Evolutionary conservation across 1,140 invertebrate genomes (phyloP).

Genomic region (Zaprionus africanus): DNA sequence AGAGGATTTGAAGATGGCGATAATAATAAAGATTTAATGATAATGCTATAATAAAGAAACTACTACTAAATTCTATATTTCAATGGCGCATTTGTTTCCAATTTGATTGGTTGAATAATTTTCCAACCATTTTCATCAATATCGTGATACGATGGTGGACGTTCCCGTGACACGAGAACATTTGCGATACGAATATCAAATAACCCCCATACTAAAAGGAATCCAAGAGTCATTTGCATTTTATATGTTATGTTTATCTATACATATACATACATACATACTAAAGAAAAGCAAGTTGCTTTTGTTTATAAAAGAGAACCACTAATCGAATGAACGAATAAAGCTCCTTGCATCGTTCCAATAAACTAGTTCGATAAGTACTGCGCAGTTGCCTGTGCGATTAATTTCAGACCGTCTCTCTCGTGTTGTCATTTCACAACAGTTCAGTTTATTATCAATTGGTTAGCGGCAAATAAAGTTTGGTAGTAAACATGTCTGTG

Average conservation of each 20-base stretch:
- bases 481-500: conserved; percentile 56
- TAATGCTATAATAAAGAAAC: conserved; percentile 50
- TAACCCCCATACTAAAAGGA: neutral
- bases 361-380: conserved; percentile 32
- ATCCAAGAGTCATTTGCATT: neutral
- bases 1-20: conserved; percentile 24
- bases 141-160: neutral
- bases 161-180: conserved; percentile 7
- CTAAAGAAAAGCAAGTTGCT: neutral
- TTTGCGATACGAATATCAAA: neutral
- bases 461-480: conserved; percentile 25
- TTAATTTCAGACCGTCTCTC: conserved; percentile 19
- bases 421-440: conserved; percentile 66
- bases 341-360: neutral
- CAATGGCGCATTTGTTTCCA: neutral
- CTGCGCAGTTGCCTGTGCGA: conserved; percentile 32
- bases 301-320: neutral
- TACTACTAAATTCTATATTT: conserved; percentile 10
- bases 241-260: neutral
- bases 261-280: neutral
- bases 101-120: neutral
- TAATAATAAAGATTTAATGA: conserved; percentile 41
- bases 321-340: neutral
- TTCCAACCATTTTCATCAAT: neutral
- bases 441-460: conserved; percentile 28